Percentiles rank a stretch among this genome's conserved stretches.
Conservation (phyloP, 2,888 invertebrate species). For the Pseudanteris insignis region DNA sequence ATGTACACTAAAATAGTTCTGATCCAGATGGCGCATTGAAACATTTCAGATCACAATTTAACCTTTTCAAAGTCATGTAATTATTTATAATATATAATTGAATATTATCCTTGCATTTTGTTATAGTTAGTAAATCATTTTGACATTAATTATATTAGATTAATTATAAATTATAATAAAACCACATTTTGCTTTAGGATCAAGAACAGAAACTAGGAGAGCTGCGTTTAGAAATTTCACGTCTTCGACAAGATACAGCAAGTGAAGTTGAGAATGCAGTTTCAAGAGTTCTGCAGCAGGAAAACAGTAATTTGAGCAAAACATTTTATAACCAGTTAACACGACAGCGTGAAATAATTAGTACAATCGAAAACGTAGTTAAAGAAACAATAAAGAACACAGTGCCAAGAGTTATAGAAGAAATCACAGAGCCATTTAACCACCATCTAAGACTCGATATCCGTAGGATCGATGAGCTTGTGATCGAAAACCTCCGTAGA, state of each 20-base stretch:
- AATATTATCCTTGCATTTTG: no score
- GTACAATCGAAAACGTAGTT: slow-evolving; percentile 64
- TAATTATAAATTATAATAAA: neutral
- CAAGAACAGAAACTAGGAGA: slow-evolving; percentile 58
- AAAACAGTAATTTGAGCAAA: slow-evolving; percentile 56
- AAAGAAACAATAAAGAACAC: slow-evolving; percentile 67
- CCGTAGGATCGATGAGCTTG: slow-evolving; percentile 75
- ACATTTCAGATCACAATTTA: no score
- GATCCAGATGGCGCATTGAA: no score
- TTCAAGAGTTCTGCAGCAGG: slow-evolving; percentile 55
- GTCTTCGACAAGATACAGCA: slow-evolving; percentile 51
- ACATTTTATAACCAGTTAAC: slow-evolving; percentile 54
- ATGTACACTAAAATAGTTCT: no score
- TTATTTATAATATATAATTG: no score
- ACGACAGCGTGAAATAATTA: slow-evolving; percentile 57
- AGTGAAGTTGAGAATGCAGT: slow-evolving; percentile 54
- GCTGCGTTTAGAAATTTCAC: slow-evolving; percentile 55
- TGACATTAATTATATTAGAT: neutral
- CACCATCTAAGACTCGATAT: slow-evolving; percentile 70
- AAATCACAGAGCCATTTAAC: slow-evolving; percentile 78
- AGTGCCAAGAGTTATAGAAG: slow-evolving; percentile 71
- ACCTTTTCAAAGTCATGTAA: no score
- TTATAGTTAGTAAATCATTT: neutral
- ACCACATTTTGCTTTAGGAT: no score
- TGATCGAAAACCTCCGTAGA: slow-evolving; percentile 83